Evolutionary conservation across 2,888 invertebrate genomes (phyloP), one percentile per base, ranked within the genome.

Genomic region (Troides oblongomaculatus): DNA sequence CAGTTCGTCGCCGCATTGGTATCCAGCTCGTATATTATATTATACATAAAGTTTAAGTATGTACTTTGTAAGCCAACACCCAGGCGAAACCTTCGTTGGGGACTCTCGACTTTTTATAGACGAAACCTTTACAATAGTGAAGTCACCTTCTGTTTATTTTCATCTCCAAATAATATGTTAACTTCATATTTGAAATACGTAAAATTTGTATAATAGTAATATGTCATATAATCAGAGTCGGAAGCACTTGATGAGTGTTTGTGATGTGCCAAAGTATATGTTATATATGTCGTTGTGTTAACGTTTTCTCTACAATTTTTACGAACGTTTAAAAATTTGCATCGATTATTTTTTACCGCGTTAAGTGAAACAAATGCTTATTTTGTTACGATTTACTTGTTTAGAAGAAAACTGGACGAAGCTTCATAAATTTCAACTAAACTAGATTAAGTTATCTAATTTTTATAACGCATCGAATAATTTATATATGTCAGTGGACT

Each of bases 221-320:
- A 65, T 72, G 72, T 70, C 72, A 68, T 72, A 61, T 72, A 72
- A 70, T 72, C 69, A 72, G 70, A 71, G 67, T 72, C 71, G 63
- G 64, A 71, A 53, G 70, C 72, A 69, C 71, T 68, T 78, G 74
- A 77, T 74, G 78, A 78, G 78, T 79, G 66, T 72, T 73, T 60
- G 63, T 78, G 71, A 81, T 74, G 84, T 85, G 86, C 84, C 86
- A 86, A 86, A 83, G 75, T 66, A 70, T 76, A 76, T 74, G 78
- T 46, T 64, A 21, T 61, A 61, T 39, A 39, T 39, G 39, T 65
- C 39, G 58, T 71, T 68, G 36, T 53, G 66, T 72, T 66, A 63
- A 36, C 46, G 50, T 62, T 58, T 59, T 21, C 50, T 50, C 50
- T 64, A 36, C 36, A 23, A 59, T 43, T 50, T 64, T 60, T 66